Evolutionary conservation across 2,888 invertebrate genomes (phyloP), one percentile per base, ranked within the genome.

Genomic region (Aleiodes alternator): DNA sequence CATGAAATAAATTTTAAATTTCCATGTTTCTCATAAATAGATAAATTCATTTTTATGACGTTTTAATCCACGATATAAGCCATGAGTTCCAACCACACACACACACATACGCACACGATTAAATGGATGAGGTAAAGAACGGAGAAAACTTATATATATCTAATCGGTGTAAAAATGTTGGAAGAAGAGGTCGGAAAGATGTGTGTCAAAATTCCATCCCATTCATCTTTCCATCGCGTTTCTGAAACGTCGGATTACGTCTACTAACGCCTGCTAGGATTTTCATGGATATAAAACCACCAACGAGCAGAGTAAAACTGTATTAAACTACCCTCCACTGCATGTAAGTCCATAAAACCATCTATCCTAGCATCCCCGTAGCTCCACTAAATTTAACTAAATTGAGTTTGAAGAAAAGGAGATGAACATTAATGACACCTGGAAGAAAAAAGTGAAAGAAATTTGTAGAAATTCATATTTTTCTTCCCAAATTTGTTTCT

Each of bases 251-350:
- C 69, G 69, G 69, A 56, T 69, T 69, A 69, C 69, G 56, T 38
- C 38, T 16, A 16, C 53, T 56, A 69, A 69, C 69, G 56, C 56
- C 64, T 53, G 69, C 69, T 55, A 69, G 69, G 69, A 69, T 69
- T 69, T 69, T 51, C 53, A 69, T 43, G 56, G 69, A 69, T 56
- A 56, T 29, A 12, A 23, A 43, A 43, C 43, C 43, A 64, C 64
- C 64, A 43, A 43, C 43, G 43, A 64, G 64, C 16, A 12, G 64
- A 43, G 64, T 64, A 64, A 48, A 64, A 64, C 64, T 64, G 43
- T 48, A 43, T 64, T 48, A 64, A 64, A 64, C 64, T 48, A 43
- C 9, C 38, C 61, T 14, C 16, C 64, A 64, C 43, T 43, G 43
- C 43, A 43, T 48, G 11, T 64, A 64, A 64, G 64, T 64, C 64